Evolutionary conservation across 2,797 vertebrate genomes (phyloP), one percentile per base, ranked within the genome.

Genomic region (Eurystomus glaucurus): DNA sequence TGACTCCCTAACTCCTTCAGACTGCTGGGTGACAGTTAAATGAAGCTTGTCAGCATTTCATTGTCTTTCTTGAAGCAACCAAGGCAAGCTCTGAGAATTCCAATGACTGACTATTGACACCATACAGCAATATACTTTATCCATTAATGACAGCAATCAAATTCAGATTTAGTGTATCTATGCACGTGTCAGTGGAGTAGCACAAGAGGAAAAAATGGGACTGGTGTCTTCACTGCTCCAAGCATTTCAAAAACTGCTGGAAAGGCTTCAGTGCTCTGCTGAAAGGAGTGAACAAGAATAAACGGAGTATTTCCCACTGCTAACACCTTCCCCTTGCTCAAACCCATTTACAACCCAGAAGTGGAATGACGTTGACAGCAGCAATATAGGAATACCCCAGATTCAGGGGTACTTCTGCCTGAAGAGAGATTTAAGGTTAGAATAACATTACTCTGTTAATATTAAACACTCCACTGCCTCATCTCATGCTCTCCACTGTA

Each of bases 401-500:
- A 57, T 76, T 89, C 29, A 45, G 71, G 25, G 39, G 39, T 62
- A 66, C 39, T 91, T 80, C 48, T 70, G 46, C 51, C 61, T 91
- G 79, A 88, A 65, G 69, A 69, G 91, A 72, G 72, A 78, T 90
- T 75, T 90, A 81, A 50, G 75, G 75, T 88, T 74, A 95, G 48
- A 93, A 88, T 45, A 96, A 90, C 76, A 72, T 18, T 10, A 5
- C 22, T 68, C 58, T 78, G 72, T 81, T 84, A 84, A 86, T 31
- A 72, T 66, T 70, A 69, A 90, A 86, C 82, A 78, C 66, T 93
- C 81, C 62, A 51, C 9, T 71, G 66, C 57, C 84, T 88, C 79
- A 39, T 83, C 72, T 33, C 61, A 43, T 2, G 72, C 54, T 97
- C 51, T 85, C 50, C 8, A 5, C 81, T 33, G 41, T 6, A 25